These are phyloP conservation scores for Allolobophora icterica DNA, from an alignment of 2,888 invertebrate genomes.

Conservation along the genomic window DNA sequence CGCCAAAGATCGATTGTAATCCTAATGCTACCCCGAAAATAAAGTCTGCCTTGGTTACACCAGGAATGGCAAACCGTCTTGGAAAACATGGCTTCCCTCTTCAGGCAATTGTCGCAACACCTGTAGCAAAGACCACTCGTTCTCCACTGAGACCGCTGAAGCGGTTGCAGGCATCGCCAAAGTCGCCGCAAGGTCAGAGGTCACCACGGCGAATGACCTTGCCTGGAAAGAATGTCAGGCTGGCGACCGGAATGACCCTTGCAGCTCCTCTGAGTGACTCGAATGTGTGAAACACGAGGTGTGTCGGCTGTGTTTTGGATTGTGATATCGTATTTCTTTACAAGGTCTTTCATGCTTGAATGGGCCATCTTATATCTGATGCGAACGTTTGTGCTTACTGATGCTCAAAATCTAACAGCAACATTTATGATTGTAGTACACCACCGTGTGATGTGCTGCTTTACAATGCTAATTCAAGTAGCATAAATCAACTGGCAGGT, in stretches of 20 bases:
- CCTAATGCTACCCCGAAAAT: slow-evolving; percentile 43
- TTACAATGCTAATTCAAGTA: background rate
- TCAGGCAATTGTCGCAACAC: background rate
- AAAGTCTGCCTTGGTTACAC: slow-evolving; percentile 48
- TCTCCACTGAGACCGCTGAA: slow-evolving; percentile 57
- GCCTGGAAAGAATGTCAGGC: slow-evolving; percentile 13
- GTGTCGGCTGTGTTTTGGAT: background rate
- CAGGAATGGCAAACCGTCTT: slow-evolving; percentile 12
- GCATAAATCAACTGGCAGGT: background rate
- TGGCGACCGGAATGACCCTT: background rate
- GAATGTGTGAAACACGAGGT: background rate
- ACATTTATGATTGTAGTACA: background rate
- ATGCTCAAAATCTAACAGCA: background rate
- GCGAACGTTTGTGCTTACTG: background rate
- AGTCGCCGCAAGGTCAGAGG: slow-evolving; percentile 38
- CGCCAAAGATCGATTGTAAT: background rate
- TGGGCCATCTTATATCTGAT: background rate
- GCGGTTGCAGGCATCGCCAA: slow-evolving; percentile 50
- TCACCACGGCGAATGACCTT: background rate
- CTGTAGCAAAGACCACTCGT: slow-evolving; percentile 45
- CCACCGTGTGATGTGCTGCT: background rate
- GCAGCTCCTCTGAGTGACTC: background rate
- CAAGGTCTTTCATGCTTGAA: slow-evolving; percentile 5
- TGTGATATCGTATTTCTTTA: background rate
- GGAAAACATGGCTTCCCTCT: background rate